Percentiles rank a stretch among this genome's conserved stretches.
phyloP scores from a whole-genome alignment of 2,113 vertebrate species.

The Brienomyrus brachyistius region DNA sequence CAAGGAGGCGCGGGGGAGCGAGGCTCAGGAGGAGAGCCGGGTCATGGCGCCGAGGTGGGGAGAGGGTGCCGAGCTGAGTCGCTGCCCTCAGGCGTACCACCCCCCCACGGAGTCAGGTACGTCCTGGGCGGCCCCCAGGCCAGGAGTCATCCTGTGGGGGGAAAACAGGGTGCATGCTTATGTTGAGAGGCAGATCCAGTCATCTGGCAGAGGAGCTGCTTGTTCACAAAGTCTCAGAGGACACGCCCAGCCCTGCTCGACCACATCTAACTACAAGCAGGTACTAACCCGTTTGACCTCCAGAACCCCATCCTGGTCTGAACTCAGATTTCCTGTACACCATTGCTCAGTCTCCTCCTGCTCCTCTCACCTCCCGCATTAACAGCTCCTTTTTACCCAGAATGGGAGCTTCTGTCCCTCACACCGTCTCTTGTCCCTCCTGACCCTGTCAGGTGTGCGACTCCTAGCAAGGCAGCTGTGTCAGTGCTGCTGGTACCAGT shows the following conservation, averaged over 20 bases:
- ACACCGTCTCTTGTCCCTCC: not conserved
- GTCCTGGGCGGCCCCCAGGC: conserved; percentile 17
- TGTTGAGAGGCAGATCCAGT: not conserved
- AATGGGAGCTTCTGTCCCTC: too few relatives aligned
- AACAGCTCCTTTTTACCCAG: too few relatives aligned
- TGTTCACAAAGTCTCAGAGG: not conserved
- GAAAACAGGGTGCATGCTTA: not conserved
- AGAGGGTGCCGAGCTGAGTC: not conserved
- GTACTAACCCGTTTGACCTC: too few relatives aligned
- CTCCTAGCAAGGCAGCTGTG: not conserved
- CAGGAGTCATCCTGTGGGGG: conserved; percentile 56
- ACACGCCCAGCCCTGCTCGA: too few relatives aligned
- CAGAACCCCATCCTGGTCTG: not conserved
- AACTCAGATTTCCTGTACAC: not conserved
- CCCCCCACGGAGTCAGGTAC: conserved; percentile 39
- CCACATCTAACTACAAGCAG: too few relatives aligned
- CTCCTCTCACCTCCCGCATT: not conserved
- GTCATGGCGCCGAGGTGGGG: conserved; percentile 54
- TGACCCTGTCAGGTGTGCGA: not conserved
- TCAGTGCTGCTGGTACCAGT: not conserved
- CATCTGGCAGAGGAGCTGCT: not conserved
- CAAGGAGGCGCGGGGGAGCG: not conserved
- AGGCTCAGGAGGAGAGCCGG: conserved; percentile 43
- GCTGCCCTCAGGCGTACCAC: conserved; percentile 27
- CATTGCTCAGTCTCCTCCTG: not conserved